Percentiles rank a stretch among this genome's conserved stretches.
Conservation (phyloP, 2,797 vertebrate genomes). For the Champsocephalus esox region DNA sequence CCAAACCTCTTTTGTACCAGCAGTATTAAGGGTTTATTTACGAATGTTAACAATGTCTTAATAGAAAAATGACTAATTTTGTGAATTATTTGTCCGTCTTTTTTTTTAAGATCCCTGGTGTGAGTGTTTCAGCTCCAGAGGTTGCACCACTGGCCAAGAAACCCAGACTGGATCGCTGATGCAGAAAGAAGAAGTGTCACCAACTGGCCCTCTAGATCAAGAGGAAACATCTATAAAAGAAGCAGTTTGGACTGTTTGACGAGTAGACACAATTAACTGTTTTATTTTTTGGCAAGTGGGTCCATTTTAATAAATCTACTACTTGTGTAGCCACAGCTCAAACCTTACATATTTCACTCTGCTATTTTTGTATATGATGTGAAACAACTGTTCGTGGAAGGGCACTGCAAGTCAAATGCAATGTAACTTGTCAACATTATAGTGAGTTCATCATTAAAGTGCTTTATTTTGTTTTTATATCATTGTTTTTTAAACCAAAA, state of each 20-base stretch:
- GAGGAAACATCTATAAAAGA: neutral
- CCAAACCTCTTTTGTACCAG: neutral
- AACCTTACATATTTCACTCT: neutral
- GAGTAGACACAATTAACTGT: neutral
- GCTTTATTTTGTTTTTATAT: neutral
- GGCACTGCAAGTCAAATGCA: neutral
- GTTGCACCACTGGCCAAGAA: slow-evolving; percentile 80
- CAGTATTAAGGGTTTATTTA: neutral
- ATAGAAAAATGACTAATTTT: neutral
- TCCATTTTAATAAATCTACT: slow-evolving; percentile 9
- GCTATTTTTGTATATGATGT: slow-evolving; percentile 4
- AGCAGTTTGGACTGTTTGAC: neutral
- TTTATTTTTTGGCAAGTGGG: neutral
- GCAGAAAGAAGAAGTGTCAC: neutral
- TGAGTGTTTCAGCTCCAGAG: slow-evolving; percentile 80
- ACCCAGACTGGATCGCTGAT: slow-evolving; percentile 80
- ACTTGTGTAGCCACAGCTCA: neutral
- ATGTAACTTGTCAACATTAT: neutral
- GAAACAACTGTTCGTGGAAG: slow-evolving; percentile 2
- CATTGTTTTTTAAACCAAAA: neutral
- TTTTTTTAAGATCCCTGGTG: slow-evolving; percentile 82
- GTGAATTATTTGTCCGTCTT: neutral
- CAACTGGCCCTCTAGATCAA: slow-evolving; percentile 1
- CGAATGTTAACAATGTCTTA: neutral
- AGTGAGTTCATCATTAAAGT: slow-evolving; percentile 19